Percentiles rank a stretch among this genome's conserved stretches.
Conservation (phyloP, 1,140 invertebrate genomes). For the Drosophila azteca region DNA sequence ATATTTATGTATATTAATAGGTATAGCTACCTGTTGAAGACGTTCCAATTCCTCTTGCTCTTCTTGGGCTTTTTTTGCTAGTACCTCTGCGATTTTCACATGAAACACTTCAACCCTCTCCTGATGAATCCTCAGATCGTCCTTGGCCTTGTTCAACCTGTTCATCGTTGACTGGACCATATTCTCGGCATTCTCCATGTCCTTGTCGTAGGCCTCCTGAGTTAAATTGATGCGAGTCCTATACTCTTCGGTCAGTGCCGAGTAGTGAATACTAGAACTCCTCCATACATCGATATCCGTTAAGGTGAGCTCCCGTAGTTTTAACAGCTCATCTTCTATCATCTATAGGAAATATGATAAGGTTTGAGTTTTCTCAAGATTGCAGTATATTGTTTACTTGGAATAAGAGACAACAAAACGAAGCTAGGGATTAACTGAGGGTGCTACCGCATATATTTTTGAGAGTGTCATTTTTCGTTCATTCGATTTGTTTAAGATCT, state of each 20-base stretch:
- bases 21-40: conserved; percentile 7
- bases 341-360: neutral
- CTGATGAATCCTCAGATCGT: conserved; percentile 29
- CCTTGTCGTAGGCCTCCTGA: conserved; percentile 36
- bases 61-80: conserved; percentile 5
- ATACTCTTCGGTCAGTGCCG: conserved; percentile 7
- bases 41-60: neutral
- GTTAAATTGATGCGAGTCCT: conserved; percentile 18
- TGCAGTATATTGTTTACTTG: too few species aligned
- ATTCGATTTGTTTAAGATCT: too few species aligned
- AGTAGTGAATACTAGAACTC: conserved; percentile 3
- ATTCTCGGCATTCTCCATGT: conserved; percentile 23
- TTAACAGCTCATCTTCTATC: conserved; percentile 25
- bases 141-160: conserved; percentile 40
- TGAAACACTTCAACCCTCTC: conserved; percentile 37
- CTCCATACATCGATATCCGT: conserved; percentile 21
- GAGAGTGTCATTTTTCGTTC: too few species aligned
- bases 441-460: too few species aligned
- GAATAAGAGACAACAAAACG: too few species aligned
- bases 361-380: neutral
- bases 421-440: too few species aligned
- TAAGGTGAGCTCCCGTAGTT: neutral
- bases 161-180: conserved; percentile 14
- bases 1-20: neutral
- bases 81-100: conserved; percentile 26